Base-by-base conservation (phyloP, 2,797 vertebrate genomes). In the Sciurus vulgaris region DNA sequence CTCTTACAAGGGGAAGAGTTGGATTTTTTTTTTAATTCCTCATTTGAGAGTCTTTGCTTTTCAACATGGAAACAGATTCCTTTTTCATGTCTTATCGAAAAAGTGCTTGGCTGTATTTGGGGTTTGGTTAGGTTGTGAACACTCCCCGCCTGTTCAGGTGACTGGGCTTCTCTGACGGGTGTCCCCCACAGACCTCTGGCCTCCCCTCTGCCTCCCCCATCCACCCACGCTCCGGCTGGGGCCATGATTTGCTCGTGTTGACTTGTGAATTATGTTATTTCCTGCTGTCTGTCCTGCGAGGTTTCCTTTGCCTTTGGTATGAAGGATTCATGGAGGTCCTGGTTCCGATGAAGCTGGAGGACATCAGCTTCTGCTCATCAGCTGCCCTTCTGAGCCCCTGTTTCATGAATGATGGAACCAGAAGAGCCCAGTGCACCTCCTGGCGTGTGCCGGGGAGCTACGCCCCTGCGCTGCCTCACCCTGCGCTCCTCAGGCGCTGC, bases 321-420 rank as follows among this genome's bases (percentile, higher is more conserved):
- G 67, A 54, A 72, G 47, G 54, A 86, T 18, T 24, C 47, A 22
- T 7, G 28, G 30, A 20, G 0, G 1, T 56, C 67, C 72, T 81
- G 1, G 0, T 81, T 87, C 87, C 67, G 24, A 76, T 89, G 51
- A 90, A 65, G 56, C 9, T 8, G n/a, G 30, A 24, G 41, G 70
- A 61, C 49, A n/a, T n/a, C n/a, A n/a, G 69, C 95, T 90, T 77
- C 93, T 49, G 63, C 81, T 95, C 69, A 88, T 77, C 38, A 49
- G 79, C 35, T 35, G 4, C 1, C 33, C 76, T 47, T 56, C 77
- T 38, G 67, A 83, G 24, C 54, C 47, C 49, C 35, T 30, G 35
- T 69, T 91, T 89, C 70, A 78, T 65, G 51, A n/a, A 56, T 59
- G 44, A 72, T 56, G 61, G 73, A 87, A 69, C 90, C 59, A n/a